Conservation (phyloP, 2,797 vertebrate genomes). For the Anabacerthia variegaticeps region DNA sequence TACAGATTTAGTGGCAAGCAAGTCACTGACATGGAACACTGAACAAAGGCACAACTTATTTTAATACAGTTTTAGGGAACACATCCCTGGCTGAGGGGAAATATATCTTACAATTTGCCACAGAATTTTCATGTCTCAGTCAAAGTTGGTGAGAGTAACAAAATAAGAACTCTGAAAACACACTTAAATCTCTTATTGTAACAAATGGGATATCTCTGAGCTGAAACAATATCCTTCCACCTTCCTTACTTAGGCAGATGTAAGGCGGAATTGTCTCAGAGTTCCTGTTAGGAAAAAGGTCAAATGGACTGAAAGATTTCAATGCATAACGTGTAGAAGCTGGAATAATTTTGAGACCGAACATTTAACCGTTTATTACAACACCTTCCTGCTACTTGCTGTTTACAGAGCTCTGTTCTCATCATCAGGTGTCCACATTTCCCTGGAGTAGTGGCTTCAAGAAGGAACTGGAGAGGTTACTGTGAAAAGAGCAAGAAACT, state of each 20-base stretch:
- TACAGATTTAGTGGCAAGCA: background rate
- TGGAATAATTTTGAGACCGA: background rate
- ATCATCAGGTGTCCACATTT: background rate
- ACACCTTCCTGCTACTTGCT: background rate
- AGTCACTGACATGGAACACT: background rate
- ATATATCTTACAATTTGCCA: background rate
- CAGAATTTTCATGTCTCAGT: background rate
- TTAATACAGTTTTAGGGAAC: background rate
- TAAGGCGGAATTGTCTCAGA: background rate
- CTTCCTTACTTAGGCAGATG: background rate
- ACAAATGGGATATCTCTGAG: background rate
- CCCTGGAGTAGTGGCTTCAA: background rate
- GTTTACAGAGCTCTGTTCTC: background rate
- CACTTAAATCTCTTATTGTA: background rate
- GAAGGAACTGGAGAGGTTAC: background rate
- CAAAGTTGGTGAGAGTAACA: background rate
- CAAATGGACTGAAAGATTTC: background rate
- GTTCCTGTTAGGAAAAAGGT: background rate
- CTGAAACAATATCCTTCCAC: background rate
- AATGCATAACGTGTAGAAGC: background rate
- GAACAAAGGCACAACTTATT: background rate
- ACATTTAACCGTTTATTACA: background rate
- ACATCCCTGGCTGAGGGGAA: background rate
- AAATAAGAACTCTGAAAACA: background rate
- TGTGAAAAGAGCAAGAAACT: background rate